phyloP scores from a whole-genome alignment of 2,797 vertebrate genomes.

The Ceyx erithaca region DNA sequence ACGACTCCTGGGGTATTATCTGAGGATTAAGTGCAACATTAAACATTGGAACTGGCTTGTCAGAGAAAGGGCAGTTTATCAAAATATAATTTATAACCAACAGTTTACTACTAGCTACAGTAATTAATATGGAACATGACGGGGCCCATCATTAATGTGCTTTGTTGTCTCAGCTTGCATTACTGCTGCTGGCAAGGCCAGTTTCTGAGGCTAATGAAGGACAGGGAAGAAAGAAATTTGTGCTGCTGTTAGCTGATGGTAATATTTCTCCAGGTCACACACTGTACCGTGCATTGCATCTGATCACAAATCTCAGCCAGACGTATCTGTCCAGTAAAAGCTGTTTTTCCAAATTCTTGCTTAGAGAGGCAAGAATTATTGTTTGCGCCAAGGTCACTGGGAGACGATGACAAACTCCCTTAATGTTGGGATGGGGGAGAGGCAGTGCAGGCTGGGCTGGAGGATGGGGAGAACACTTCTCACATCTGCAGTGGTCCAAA shows the following conservation, averaged over 20 bases:
- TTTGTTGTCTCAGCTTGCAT: conserved; percentile 48
- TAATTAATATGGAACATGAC: conserved; percentile 52
- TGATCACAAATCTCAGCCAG: conserved; percentile 39
- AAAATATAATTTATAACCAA: conserved; percentile 54
- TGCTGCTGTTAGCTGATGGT: conserved; percentile 30
- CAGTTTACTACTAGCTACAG: conserved; percentile 40
- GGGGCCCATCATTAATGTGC: conserved; percentile 49
- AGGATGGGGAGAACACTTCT: background rate
- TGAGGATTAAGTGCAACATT: conserved; percentile 59
- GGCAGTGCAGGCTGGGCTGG: background rate
- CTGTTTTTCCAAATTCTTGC: conserved; percentile 14
- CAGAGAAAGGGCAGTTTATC: conserved; percentile 57
- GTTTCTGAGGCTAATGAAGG: conserved; percentile 59
- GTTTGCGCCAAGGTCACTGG: background rate
- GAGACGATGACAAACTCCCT: background rate
- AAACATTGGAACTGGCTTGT: conserved; percentile 45
- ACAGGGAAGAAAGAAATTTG: conserved; percentile 36
- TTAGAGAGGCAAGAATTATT: background rate
- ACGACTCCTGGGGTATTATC: conserved; percentile 38
- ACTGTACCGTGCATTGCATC: background rate
- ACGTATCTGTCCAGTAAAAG: background rate
- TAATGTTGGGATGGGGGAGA: rapidly evolving
- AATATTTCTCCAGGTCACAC: conserved; percentile 45
- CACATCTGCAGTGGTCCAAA: background rate
- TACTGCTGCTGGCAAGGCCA: conserved; percentile 54